These are phyloP conservation scores for Albula glossodonta DNA, from an alignment of 2,113 vertebrate genomes.

Conservation along the genomic window DNA sequence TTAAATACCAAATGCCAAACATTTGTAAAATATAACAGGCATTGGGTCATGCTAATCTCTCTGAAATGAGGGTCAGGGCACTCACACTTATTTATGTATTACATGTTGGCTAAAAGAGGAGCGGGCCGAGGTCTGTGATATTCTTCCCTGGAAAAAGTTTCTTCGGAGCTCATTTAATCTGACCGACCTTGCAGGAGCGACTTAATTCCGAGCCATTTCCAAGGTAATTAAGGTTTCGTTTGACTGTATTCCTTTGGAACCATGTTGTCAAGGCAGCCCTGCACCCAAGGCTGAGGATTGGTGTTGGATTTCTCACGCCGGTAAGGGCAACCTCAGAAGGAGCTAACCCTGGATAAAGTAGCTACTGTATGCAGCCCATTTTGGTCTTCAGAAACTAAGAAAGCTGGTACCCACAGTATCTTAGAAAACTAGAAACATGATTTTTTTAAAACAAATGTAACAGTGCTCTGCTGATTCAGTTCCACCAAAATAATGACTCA, in stretches of 20 bases:
- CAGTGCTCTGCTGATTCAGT: not conserved
- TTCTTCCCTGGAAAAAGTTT: not conserved
- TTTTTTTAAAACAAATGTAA: not conserved
- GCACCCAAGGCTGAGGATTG: not conserved
- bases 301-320: not conserved
- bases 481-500: not conserved
- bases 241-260: not conserved
- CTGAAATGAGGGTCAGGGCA: not conserved
- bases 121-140: not conserved
- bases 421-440: not conserved
- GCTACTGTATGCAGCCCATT: not conserved
- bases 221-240: not conserved
- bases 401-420: not conserved
- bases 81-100: not conserved
- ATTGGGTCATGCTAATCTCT: not conserved
- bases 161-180: not conserved
- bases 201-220: not conserved
- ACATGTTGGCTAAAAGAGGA: not conserved
- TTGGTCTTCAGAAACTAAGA: not conserved
- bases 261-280: not conserved
- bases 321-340: not conserved
- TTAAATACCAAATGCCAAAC: not conserved
- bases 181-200: not conserved
- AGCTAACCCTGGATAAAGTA: not conserved
- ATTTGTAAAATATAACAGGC: slow-evolving; percentile 7